These are phyloP conservation scores for Bos indicus DNA, from an alignment of 2,113 vertebrate species.

Conservation along the genomic window DNA sequence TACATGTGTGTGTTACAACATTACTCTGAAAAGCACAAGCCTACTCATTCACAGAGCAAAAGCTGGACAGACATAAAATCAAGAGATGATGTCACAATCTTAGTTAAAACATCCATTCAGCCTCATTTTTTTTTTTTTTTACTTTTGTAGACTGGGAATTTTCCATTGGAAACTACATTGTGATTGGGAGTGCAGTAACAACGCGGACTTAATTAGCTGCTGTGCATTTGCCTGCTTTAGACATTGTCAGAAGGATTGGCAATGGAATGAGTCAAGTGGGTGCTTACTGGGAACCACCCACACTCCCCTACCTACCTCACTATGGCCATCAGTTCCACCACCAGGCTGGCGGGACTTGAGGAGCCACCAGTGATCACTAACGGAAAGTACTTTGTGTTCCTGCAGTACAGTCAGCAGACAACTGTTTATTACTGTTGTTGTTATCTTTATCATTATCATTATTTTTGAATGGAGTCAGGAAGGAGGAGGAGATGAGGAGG, in stretches of 20 bases:
- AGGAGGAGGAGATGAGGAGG: not conserved
- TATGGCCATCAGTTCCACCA: not conserved
- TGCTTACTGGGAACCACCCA: conserved; percentile 40
- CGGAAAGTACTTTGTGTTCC: not conserved
- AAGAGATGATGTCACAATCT: conserved; percentile 4
- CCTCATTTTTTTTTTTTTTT: not conserved
- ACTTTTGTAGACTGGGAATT: not conserved
- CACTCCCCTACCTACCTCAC: not conserved
- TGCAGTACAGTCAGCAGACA: not conserved
- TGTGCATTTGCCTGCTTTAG: not conserved
- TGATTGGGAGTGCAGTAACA: not conserved
- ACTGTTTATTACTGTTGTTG: not conserved
- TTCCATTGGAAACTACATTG: not conserved
- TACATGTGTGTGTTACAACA: not conserved
- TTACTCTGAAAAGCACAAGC: not conserved
- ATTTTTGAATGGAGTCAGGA: not conserved
- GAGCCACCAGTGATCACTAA: conserved; percentile 16
- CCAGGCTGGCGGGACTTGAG: not conserved
- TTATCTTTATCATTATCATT: not conserved
- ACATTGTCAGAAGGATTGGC: not conserved
- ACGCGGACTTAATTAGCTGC: not conserved
- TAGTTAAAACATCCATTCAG: not conserved
- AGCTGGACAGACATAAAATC: conserved; percentile 29
- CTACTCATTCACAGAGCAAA: not conserved
- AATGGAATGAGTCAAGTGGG: not conserved